A percentile compares a stretch with the other conserved stretches of the same genome.
Evolutionary conservation across 2,113 vertebrate genomes (phyloP).

Genomic region (Mesitornis unicolor): DNA sequence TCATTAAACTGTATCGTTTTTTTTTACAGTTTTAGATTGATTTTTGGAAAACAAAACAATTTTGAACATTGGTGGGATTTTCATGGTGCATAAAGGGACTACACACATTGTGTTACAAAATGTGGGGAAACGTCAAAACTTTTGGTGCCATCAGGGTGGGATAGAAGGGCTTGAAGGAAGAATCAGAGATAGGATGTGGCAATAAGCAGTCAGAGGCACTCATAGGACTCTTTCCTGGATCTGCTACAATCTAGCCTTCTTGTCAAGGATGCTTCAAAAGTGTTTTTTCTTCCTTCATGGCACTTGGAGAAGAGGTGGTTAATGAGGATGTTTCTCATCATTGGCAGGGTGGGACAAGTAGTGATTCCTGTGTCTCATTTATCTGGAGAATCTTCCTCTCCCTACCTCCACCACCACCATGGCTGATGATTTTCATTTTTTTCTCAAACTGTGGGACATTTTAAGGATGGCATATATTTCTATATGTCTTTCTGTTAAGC

Average conservation of each 20-base stretch:
- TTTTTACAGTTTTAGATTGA: not conserved
- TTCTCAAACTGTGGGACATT: not conserved
- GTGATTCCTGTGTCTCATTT: not conserved
- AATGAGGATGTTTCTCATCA: not conserved
- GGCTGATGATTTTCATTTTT: not conserved
- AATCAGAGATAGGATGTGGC: not conserved
- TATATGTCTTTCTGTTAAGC: not conserved
- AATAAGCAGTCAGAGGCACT: not conserved
- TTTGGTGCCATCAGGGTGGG: not conserved
- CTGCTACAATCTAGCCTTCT: not conserved
- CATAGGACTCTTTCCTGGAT: not conserved
- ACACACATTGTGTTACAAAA: fast-evolving
- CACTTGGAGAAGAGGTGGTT: not conserved
- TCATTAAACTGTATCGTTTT: not conserved
- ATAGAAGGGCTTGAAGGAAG: not conserved
- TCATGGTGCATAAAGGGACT: not conserved
- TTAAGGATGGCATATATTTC: not conserved
- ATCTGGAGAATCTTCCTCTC: not conserved
- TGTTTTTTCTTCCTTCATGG: not conserved
- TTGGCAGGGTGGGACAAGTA: not conserved
- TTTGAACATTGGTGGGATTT: not conserved
- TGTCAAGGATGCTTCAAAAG: not conserved
- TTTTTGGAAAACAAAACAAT: not conserved
- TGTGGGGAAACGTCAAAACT: not conserved
- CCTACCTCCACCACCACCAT: fast-evolving